Conservation (phyloP, 2,888 invertebrate genomes). For the Tinea pellionella region DNA sequence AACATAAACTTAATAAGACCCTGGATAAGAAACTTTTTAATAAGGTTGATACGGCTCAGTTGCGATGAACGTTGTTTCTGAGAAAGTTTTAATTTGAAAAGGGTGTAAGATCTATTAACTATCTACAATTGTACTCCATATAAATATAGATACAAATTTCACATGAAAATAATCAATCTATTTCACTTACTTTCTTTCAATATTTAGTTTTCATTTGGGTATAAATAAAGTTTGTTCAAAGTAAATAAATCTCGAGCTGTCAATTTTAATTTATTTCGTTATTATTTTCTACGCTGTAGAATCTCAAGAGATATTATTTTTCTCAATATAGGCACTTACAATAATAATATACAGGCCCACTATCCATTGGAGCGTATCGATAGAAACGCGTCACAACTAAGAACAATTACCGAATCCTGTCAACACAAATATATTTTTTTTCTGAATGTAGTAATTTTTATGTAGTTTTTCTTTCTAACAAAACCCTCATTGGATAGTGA, state of each 20-base stretch:
- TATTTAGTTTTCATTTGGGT: too few relatives aligned
- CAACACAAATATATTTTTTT: too few relatives aligned
- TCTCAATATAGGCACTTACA: background rate
- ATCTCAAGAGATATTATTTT: background rate
- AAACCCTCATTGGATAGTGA: too few relatives aligned
- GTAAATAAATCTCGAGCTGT: background rate
- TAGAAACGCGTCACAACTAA: too few relatives aligned
- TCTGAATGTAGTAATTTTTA: too few relatives aligned
- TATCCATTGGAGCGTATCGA: too few relatives aligned
- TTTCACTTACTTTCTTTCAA: too few relatives aligned
- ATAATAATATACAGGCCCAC: too few relatives aligned
- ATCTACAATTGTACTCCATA: background rate
- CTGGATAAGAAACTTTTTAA: slow-evolving; percentile 8
- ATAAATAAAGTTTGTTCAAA: too few relatives aligned
- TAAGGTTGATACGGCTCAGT: slow-evolving; percentile 13
- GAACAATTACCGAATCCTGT: too few relatives aligned
- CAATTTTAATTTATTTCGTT: background rate
- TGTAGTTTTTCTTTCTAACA: too few relatives aligned
- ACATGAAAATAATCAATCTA: too few relatives aligned
- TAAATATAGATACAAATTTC: background rate
- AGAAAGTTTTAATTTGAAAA: slow-evolving; percentile 13
- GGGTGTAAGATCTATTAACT: background rate
- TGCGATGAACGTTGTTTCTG: slow-evolving; percentile 4
- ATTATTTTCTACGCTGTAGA: background rate
- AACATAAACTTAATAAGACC: background rate